Evolutionary conservation across 35 echinoderm and acorn worm species (phyloP).

Genomic region (Strongylocentrotus purpuratus): DNA sequence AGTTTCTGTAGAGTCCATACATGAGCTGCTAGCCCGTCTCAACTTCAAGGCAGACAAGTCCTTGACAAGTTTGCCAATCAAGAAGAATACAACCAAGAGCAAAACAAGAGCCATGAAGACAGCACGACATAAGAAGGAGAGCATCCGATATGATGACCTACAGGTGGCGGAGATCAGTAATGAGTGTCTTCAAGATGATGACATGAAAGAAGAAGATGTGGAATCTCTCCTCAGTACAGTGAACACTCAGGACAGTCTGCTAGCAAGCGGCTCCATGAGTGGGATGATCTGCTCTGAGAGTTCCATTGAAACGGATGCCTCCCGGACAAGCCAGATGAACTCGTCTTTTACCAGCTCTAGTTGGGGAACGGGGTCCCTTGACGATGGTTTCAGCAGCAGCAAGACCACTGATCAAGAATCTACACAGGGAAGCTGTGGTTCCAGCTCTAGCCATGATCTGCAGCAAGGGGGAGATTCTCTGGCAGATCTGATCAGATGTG

Average conservation of each 20-base stretch:
- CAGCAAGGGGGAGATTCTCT: background rate
- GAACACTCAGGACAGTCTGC: constrained; percentile 22
- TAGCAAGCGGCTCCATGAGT: background rate
- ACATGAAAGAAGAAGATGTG: background rate
- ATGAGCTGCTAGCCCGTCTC: background rate
- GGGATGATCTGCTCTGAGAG: constrained; percentile 6
- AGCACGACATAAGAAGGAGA: background rate
- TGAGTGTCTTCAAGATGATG: background rate
- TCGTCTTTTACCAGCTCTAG: background rate
- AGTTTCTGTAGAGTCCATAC: background rate
- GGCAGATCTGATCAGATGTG: background rate
- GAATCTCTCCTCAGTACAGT: background rate
- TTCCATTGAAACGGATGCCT: background rate
- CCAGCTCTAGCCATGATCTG: background rate
- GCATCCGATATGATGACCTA: background rate
- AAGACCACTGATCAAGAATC: background rate
- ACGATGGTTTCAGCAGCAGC: constrained; percentile 28
- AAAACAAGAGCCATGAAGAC: constrained; percentile 1
- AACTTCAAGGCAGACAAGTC: background rate
- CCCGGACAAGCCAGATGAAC: background rate
- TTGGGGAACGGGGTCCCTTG: background rate
- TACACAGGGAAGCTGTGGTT: background rate
- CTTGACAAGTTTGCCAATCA: background rate
- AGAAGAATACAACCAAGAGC: background rate
- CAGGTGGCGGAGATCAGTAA: background rate